phyloP scores from a whole-genome alignment of 2,888 invertebrate species.

The Malthinus flaveolus region DNA sequence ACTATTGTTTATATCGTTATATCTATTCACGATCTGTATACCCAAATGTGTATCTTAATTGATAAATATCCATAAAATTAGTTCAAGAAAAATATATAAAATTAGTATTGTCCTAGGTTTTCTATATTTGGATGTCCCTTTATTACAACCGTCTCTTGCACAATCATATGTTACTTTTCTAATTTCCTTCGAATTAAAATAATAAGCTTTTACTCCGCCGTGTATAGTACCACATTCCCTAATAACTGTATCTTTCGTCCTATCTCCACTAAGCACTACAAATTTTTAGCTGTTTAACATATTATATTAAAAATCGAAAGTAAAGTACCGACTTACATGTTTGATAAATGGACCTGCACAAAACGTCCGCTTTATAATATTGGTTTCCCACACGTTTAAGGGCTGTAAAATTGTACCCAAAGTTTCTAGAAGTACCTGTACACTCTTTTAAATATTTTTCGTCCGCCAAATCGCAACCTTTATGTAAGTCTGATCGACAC shows the following conservation, averaged over 20 bases:
- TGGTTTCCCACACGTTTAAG: background rate
- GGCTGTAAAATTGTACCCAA: background rate
- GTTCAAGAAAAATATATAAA: conserved; percentile 17
- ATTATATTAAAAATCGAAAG: background rate
- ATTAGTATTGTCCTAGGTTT: conserved; percentile 10
- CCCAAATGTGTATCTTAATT: background rate
- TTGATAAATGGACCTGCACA: conserved; percentile 18
- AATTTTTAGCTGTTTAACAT: background rate
- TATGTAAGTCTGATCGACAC: conserved; percentile 70
- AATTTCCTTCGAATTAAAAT: conserved; percentile 13
- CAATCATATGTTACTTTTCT: conserved; percentile 26
- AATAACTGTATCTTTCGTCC: background rate
- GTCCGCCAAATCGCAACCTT: conserved; percentile 57
- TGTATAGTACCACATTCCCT: conserved; percentile 21
- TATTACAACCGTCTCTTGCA: conserved; percentile 28
- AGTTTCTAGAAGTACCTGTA: background rate
- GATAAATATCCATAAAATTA: conserved; percentile 12
- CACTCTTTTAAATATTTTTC: conserved; percentile 11
- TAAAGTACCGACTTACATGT: conserved; percentile 12
- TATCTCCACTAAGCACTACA: conserved; percentile 15
- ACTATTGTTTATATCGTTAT: background rate
- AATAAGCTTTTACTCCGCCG: background rate
- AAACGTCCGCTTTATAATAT: background rate
- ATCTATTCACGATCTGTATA: background rate
- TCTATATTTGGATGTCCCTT: conserved; percentile 3